Percentiles rank a stretch among this genome's conserved stretches.
These are phyloP conservation scores for Anhinga anhinga DNA, from an alignment of 2,113 vertebrate species.

Conservation along the genomic window DNA sequence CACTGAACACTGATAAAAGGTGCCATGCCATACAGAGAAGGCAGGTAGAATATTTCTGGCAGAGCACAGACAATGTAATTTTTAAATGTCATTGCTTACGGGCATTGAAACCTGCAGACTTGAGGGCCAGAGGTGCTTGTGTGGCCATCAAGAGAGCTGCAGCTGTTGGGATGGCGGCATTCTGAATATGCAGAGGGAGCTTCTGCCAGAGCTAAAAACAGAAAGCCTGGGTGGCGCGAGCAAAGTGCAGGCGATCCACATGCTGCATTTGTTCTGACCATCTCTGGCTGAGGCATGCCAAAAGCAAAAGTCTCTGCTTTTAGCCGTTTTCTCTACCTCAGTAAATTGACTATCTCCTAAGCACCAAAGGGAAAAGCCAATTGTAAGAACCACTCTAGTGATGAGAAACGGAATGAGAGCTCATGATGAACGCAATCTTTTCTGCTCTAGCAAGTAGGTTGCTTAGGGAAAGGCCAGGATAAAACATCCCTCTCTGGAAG, in stretches of 20 bases:
- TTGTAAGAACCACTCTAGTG: background rate
- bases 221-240: background rate
- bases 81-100: background rate
- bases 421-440: rapidly evolving
- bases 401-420: background rate
- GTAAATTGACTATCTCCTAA: background rate
- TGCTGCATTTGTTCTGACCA: background rate
- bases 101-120: background rate
- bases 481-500: background rate
- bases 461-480: background rate
- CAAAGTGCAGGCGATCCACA: background rate
- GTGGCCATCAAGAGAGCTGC: background rate
- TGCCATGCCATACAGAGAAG: background rate
- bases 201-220: constrained; percentile 54
- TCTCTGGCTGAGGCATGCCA: background rate
- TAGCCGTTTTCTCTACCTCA: background rate
- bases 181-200: background rate
- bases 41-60: background rate
- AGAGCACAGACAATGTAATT: background rate
- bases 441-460: background rate
- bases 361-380: background rate
- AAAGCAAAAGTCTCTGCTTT: background rate
- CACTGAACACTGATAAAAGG: background rate
- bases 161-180: constrained; percentile 51
- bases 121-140: background rate